A percentile compares a stretch with the other conserved stretches of the same genome.
Evolutionary conservation across 1,140 invertebrate species (phyloP).

Genomic region (Drosophila mayri): DNA sequence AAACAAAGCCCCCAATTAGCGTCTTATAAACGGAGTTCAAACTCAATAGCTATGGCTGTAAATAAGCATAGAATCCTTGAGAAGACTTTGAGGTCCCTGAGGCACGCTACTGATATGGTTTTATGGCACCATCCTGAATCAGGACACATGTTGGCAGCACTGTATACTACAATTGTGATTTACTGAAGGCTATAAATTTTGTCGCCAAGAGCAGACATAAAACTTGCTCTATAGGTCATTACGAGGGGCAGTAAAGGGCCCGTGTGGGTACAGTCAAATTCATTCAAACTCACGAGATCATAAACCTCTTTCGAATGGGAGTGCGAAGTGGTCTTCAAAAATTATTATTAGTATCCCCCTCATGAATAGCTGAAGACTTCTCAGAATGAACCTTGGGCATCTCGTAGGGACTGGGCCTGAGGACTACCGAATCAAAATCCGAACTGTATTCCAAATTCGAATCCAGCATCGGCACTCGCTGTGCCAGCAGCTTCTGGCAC

Average conservation of each 20-base stretch:
- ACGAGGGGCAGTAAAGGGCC: slow-evolving; percentile 31
- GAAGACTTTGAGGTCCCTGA: not conserved
- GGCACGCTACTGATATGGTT: slow-evolving; percentile 26
- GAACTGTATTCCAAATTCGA: not conserved
- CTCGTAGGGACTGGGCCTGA: slow-evolving; percentile 19
- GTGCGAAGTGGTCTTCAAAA: slow-evolving; percentile 24
- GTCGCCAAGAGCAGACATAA: slow-evolving; percentile 44
- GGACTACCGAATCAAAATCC: slow-evolving; percentile 40
- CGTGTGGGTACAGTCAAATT: slow-evolving; percentile 44
- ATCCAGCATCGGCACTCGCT: slow-evolving; percentile 39
- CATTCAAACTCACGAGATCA: slow-evolving; percentile 48
- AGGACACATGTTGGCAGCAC: slow-evolving; percentile 35
- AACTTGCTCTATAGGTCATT: slow-evolving; percentile 44
- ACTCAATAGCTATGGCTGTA: slow-evolving; percentile 12
- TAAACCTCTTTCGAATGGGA: slow-evolving; percentile 33
- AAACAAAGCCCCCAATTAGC: slow-evolving; percentile 53
- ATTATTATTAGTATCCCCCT: slow-evolving; percentile 2
- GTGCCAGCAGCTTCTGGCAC: slow-evolving; percentile 35
- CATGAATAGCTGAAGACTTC: slow-evolving; percentile 28
- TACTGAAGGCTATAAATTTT: slow-evolving; percentile 53
- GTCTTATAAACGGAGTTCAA: slow-evolving; percentile 19
- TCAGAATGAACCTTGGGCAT: slow-evolving; percentile 22
- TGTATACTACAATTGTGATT: slow-evolving; percentile 26
- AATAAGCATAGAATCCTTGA: not conserved
- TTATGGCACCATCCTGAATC: slow-evolving; percentile 24